Conservation (phyloP, 2,797 vertebrate species). For the Takifugu ocellatus region DNA sequence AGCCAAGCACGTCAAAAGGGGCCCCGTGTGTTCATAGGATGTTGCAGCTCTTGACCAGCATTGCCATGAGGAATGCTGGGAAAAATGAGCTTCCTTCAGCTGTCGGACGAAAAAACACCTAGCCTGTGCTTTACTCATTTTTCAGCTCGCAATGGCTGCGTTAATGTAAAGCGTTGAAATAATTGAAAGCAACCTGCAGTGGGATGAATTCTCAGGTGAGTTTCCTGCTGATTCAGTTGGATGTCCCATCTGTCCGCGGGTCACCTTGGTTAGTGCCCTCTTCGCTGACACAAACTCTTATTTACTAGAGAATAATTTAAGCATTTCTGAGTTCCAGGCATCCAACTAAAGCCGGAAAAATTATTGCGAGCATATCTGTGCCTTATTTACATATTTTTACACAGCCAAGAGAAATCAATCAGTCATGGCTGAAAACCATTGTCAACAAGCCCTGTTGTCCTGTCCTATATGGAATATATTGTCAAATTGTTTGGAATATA, state of each 20-base stretch:
- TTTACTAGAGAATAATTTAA: slow-evolving; percentile 40
- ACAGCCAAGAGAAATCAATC: slow-evolving; percentile 25
- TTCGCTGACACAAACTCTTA: slow-evolving; percentile 5
- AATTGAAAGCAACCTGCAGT: slow-evolving; percentile 44
- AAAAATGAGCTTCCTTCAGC: slow-evolving; percentile 30
- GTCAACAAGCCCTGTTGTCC: slow-evolving; percentile 34
- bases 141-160: slow-evolving; percentile 30
- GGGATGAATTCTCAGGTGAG: slow-evolving; percentile 22
- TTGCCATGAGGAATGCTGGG: slow-evolving; percentile 32
- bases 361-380: slow-evolving; percentile 41
- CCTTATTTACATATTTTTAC: slow-evolving; percentile 65
- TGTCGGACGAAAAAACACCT: slow-evolving; percentile 21
- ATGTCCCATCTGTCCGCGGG: slow-evolving; percentile 28
- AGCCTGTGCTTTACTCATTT: slow-evolving; percentile 41
- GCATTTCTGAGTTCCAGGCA: slow-evolving; percentile 31
- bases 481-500: slow-evolving; percentile 11
- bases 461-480: slow-evolving; percentile 19
- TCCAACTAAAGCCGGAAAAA: slow-evolving; percentile 25
- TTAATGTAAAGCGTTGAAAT: slow-evolving; percentile 61
- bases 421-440: slow-evolving; percentile 28
- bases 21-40: slow-evolving; percentile 23
- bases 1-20: slow-evolving; percentile 48
- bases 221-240: slow-evolving; percentile 41
- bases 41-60: slow-evolving; percentile 44
- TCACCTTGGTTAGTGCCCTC: slow-evolving; percentile 37